Percentiles rank a stretch among this genome's conserved stretches.
These are phyloP conservation scores for Drosophila multiciliata DNA, from an alignment of 2,888 invertebrate species.

Conservation along the genomic window DNA sequence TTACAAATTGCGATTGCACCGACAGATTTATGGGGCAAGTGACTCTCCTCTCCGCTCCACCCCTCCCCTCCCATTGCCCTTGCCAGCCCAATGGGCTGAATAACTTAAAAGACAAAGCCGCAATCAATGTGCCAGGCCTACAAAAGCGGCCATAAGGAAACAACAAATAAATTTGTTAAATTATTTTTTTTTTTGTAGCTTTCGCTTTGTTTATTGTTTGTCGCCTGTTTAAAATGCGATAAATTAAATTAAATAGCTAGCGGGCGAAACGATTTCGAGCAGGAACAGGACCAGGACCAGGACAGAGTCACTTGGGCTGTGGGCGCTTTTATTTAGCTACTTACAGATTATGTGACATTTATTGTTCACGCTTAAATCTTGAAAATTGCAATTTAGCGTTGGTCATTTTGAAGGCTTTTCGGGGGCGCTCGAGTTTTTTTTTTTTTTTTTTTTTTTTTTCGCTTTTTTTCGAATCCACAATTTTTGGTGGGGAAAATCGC, in stretches of 20 bases:
- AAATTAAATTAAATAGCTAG: slow-evolving; percentile 76
- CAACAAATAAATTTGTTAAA: slow-evolving; percentile 70
- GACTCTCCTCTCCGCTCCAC: neutral
- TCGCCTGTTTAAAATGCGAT: slow-evolving; percentile 79
- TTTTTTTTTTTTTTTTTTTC: neutral
- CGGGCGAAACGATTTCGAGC: slow-evolving; percentile 14
- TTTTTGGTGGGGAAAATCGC: slow-evolving; percentile 21
- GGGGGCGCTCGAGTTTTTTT: neutral
- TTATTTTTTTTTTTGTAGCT: slow-evolving; percentile 59
- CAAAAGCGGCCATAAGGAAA: slow-evolving; percentile 39
- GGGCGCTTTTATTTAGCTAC: slow-evolving; percentile 78
- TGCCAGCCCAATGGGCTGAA: neutral
- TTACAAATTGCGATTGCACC: slow-evolving; percentile 45
- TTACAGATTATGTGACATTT: slow-evolving; percentile 85
- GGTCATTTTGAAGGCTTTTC: slow-evolving; percentile 39
- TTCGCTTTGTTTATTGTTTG: slow-evolving; percentile 59
- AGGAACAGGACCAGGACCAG: neutral
- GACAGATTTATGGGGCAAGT: slow-evolving; percentile 36
- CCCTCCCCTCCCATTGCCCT: neutral
- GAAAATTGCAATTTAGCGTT: slow-evolving; percentile 76
- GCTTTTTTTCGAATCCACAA: neutral
- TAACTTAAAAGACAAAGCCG: slow-evolving; percentile 60
- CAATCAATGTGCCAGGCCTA: slow-evolving; percentile 64
- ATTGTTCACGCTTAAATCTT: slow-evolving; percentile 84
- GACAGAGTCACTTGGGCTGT: slow-evolving; percentile 35